Evolutionary conservation across 2,113 vertebrate genomes (phyloP).

Genomic region (Heterotilapia buettikoferi): DNA sequence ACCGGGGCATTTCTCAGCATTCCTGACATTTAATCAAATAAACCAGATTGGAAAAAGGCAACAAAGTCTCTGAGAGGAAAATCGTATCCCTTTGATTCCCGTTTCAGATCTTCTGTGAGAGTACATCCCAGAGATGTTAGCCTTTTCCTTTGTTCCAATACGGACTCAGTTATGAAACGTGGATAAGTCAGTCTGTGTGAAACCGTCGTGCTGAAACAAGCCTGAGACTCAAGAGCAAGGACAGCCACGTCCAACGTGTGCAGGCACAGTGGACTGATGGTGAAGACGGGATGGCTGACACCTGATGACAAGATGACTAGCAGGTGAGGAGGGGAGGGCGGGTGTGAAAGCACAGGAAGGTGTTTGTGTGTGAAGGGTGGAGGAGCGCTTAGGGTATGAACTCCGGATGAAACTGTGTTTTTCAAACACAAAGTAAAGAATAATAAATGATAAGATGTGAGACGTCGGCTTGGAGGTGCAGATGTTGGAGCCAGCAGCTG

Average conservation of each 20-base stretch:
- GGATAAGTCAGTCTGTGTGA: accelerated
- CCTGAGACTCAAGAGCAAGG: accelerated
- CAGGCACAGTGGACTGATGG: accelerated
- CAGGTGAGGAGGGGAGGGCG: background rate
- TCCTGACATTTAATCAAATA: background rate
- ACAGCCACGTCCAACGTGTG: background rate
- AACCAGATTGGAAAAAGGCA: background rate
- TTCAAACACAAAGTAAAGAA: background rate
- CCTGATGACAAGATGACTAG: background rate
- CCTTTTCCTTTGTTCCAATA: background rate
- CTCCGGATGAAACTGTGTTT: background rate
- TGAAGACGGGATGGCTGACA: background rate
- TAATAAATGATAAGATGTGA: background rate
- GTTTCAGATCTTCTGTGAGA: background rate
- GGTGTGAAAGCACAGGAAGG: background rate
- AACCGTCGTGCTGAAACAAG: background rate
- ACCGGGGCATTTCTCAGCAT: background rate
- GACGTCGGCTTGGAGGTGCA: accelerated
- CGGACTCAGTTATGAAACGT: background rate
- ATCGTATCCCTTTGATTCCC: background rate
- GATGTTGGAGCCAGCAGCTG: background rate
- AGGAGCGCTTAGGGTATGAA: background rate
- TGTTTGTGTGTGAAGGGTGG: background rate
- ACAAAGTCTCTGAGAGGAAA: background rate
- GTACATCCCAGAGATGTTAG: background rate